These are phyloP conservation scores for Melitaea cinxia DNA, from an alignment of 1,140 invertebrate genomes.

Conservation along the genomic window DNA sequence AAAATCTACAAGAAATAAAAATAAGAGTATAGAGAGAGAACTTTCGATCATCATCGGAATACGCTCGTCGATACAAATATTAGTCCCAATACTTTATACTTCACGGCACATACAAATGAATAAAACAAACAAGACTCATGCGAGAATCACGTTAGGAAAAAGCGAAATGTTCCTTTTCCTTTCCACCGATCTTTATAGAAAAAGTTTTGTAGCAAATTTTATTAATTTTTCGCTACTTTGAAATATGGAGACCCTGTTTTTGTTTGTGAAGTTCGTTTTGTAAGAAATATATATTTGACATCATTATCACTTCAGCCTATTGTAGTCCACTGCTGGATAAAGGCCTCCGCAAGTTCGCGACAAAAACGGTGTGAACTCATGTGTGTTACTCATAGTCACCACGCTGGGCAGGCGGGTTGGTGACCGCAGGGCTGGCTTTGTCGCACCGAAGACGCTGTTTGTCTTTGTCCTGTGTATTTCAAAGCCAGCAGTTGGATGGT, in stretches of 20 bases:
- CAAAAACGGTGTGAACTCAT: too few relatives aligned
- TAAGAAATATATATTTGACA: background rate
- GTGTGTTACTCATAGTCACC: too few relatives aligned
- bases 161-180: background rate
- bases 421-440: too few relatives aligned
- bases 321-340: too few relatives aligned
- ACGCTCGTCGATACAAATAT: background rate
- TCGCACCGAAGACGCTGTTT: too few relatives aligned
- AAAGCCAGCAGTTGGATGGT: too few relatives aligned
- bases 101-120: background rate
- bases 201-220: background rate
- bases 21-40: background rate
- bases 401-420: too few relatives aligned
- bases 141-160: background rate
- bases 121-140: conserved; percentile 1
- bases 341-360: too few relatives aligned
- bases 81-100: conserved; percentile 4
- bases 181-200: background rate
- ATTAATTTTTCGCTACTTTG: conserved; percentile 5
- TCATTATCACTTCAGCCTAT: background rate
- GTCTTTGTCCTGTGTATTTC: too few relatives aligned
- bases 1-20: too few relatives aligned
- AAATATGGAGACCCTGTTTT: background rate
- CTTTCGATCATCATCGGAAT: background rate
- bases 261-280: background rate